Evolutionary conservation across 92 coral and sea anemone species (phyloP).

Genomic region (Umimayanthus chanpuru): DNA sequence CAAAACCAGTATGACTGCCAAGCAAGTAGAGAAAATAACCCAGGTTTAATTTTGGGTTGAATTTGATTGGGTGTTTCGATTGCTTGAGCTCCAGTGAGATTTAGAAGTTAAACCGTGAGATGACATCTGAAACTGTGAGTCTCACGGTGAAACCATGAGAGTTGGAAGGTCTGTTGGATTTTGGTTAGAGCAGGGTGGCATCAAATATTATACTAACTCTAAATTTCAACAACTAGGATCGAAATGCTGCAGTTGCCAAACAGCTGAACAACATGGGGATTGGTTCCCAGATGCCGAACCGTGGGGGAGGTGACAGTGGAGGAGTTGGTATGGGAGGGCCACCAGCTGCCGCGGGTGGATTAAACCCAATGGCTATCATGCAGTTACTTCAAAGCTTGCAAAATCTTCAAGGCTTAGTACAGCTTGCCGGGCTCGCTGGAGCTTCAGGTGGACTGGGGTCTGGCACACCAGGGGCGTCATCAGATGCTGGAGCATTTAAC

Average conservation of each 20-base stretch:
- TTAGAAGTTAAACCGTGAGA: no score
- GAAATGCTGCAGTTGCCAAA: slow-evolving; percentile 67
- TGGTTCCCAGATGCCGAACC: slow-evolving; percentile 41
- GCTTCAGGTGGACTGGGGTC: slow-evolving; percentile 21
- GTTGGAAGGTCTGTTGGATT: no score
- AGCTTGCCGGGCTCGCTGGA: slow-evolving; percentile 52
- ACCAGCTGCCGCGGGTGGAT: slow-evolving; percentile 22
- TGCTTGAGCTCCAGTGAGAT: no score
- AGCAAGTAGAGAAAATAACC: no score
- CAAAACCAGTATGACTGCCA: no score
- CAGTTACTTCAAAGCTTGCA: slow-evolving; percentile 88
- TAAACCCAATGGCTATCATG: slow-evolving; percentile 83
- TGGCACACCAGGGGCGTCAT: slow-evolving; percentile 20
- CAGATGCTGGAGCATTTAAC: slow-evolving; percentile 23
- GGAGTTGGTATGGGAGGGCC: slow-evolving; percentile 8
- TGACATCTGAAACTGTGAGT: no score
- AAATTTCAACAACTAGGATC: slow-evolving; percentile 62
- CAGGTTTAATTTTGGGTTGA: no score
- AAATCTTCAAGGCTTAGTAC: slow-evolving; percentile 40
- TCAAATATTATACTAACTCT: no score
- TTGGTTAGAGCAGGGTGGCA: no score
- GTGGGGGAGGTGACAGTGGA: slow-evolving; percentile 28
- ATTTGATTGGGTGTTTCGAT: no score
- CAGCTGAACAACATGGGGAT: slow-evolving; percentile 61
- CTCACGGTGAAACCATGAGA: no score